Conservation (phyloP, 2,113 vertebrate species). For the Micromys minutus region DNA sequence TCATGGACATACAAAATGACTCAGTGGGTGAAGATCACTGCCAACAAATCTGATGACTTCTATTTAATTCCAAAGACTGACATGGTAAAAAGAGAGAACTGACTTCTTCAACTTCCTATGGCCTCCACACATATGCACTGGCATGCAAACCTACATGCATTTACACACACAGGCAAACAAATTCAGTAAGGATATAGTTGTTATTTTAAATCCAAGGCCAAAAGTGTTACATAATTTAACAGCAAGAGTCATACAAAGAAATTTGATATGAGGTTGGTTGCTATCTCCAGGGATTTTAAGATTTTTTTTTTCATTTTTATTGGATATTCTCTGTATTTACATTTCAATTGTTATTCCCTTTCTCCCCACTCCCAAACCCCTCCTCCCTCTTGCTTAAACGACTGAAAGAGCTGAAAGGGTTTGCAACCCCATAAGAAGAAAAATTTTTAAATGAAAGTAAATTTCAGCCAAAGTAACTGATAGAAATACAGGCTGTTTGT, state of each 20-base stretch:
- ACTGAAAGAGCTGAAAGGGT: too few relatives aligned
- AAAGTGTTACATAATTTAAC: neutral
- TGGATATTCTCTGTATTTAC: too few relatives aligned
- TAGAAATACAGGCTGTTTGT: neutral
- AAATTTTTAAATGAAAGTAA: conserved; percentile 11
- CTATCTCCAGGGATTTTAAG: neutral
- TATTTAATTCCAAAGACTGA: neutral
- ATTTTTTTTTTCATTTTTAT: too few relatives aligned
- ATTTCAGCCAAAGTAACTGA: conserved; percentile 16
- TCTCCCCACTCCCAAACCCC: too few relatives aligned
- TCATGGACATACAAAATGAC: too few relatives aligned
- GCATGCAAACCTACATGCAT: neutral
- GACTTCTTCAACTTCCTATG: neutral
- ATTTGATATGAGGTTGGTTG: neutral
- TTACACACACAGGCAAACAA: neutral
- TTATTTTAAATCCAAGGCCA: neutral
- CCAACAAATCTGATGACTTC: neutral
- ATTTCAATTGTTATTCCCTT: too few relatives aligned
- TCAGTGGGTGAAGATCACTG: neutral
- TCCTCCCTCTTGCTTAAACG: too few relatives aligned
- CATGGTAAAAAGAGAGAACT: neutral
- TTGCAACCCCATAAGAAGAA: too few relatives aligned
- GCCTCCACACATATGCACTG: neutral
- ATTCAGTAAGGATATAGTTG: neutral
- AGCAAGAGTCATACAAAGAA: neutral